Percentiles rank a stretch among this genome's conserved stretches.
phyloP scores from a whole-genome alignment of 2,113 vertebrate genomes.

The Grantiella picta region DNA sequence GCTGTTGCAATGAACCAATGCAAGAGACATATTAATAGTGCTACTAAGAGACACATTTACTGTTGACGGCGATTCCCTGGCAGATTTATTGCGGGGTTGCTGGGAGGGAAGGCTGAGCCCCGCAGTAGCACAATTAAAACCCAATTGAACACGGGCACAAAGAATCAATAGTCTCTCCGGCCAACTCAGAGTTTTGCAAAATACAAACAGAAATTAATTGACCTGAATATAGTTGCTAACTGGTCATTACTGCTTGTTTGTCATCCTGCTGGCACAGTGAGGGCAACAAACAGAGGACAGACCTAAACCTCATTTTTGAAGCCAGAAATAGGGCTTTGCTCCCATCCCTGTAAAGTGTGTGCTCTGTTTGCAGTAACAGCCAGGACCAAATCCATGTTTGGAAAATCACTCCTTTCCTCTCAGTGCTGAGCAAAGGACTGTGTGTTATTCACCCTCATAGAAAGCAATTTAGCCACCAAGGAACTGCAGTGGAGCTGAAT shows the following conservation, averaged over 20 bases:
- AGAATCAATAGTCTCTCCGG: conserved; percentile 70
- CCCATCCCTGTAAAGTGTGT: not conserved
- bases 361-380: not conserved
- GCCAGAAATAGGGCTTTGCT: not conserved
- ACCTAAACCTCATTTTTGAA: not conserved
- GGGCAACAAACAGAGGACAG: not conserved
- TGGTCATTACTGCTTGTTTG: conserved; percentile 17
- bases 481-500: not conserved
- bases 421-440: not conserved
- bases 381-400: not conserved
- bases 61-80: conserved; percentile 68
- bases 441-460: not conserved
- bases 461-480: not conserved
- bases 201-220: conserved; percentile 77
- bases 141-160: conserved; percentile 68
- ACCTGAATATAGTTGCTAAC: conserved; percentile 62
- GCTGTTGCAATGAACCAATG: conserved; percentile 67
- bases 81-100: conserved; percentile 69
- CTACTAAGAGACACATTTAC: conserved; percentile 72
- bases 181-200: conserved; percentile 69
- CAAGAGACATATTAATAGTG: conserved; percentile 74
- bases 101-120: conserved; percentile 61
- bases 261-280: not conserved
- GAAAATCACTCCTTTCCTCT: not conserved
- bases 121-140: conserved; percentile 72